Evolutionary conservation across 2,797 vertebrate species (phyloP), one percentile per base, ranked within the genome.

Genomic region (Phoebastria nigripes): DNA sequence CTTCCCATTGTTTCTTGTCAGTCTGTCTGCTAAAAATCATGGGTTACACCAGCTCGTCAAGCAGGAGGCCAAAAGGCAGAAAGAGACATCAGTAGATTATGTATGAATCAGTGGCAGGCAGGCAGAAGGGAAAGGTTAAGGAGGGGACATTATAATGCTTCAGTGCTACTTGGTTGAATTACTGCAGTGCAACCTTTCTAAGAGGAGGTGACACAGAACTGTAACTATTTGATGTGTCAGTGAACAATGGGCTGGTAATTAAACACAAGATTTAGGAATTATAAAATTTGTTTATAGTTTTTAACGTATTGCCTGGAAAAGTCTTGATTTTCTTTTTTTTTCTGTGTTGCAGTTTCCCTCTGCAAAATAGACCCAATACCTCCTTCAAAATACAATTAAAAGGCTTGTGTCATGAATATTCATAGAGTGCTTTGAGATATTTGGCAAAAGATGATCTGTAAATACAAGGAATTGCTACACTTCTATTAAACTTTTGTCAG

Each of bases 51-150:
- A 78, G 35, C 56, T 89, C 22, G 1, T 89, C 84, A 91, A 71
- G 54, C 28, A 69, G 58, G 33, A 96, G 76, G 28, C 52, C 61
- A 93, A 85, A 90, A 93, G 82, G 69, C 78, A 67, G 62, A 86
- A 73, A 88, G 51, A 78, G 33, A 39, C 51, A 74, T 71, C 41
- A 51, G 55, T 39, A 82, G 46, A 76, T 85, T 41, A 84, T 56
- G 16, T 69, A 12, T 66, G 54, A 89, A 77, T 79, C 58, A 47
- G 47, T 69, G 79, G 37, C 76, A 95, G 77, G 39, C 71, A 94
- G 67, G 81, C 41, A 92, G 56, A 80, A 89, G 39, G 49, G 83
- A 80, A 92, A 94, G 84, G 91, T 94, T 91, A 72, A 93, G 51
- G 69, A 85, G 47, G 35, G 39, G 25, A 86, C 11, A 2, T 92